Conservation (phyloP, 2,888 invertebrate species). For the Itoplectis maculator region DNA sequence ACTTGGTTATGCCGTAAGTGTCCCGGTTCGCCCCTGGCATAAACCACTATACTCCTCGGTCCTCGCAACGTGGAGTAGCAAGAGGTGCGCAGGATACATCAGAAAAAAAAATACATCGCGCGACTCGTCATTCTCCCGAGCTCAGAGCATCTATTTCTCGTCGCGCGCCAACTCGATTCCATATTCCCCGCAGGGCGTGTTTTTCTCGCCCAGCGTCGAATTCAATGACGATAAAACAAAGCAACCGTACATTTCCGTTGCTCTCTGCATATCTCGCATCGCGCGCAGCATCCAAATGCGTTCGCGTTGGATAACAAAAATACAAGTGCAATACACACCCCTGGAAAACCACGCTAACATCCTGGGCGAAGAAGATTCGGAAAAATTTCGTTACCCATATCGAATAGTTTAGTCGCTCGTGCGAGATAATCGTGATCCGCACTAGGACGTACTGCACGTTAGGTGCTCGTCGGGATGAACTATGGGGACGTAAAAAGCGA, state of each 20-base stretch:
- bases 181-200: slow-evolving; percentile 79
- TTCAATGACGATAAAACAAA: slow-evolving; percentile 82
- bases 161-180: slow-evolving; percentile 79
- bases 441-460: neutral
- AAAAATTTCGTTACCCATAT: slow-evolving; percentile 29
- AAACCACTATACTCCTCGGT: slow-evolving; percentile 72
- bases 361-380: neutral
- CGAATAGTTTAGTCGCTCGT: slow-evolving; percentile 34
- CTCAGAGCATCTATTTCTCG: slow-evolving; percentile 49
- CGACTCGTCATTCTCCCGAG: slow-evolving; percentile 64
- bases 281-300: neutral
- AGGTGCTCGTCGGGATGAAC: slow-evolving; percentile 18
- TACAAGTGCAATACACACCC: neutral
- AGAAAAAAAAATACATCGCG: slow-evolving; percentile 24
- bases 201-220: slow-evolving; percentile 80
- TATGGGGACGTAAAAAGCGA: slow-evolving; percentile 47
- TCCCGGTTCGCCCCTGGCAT: slow-evolving; percentile 74
- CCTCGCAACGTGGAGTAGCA: slow-evolving; percentile 44
- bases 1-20: slow-evolving; percentile 78
- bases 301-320: neutral
- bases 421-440: slow-evolving; percentile 38
- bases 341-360: slow-evolving; percentile 4
- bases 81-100: slow-evolving; percentile 5
- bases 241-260: slow-evolving; percentile 72
- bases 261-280: slow-evolving; percentile 19